Percentiles rank a stretch among this genome's conserved stretches.
phyloP scores from a whole-genome alignment of 2,888 invertebrate genomes.

The Volucella bombylans region DNA sequence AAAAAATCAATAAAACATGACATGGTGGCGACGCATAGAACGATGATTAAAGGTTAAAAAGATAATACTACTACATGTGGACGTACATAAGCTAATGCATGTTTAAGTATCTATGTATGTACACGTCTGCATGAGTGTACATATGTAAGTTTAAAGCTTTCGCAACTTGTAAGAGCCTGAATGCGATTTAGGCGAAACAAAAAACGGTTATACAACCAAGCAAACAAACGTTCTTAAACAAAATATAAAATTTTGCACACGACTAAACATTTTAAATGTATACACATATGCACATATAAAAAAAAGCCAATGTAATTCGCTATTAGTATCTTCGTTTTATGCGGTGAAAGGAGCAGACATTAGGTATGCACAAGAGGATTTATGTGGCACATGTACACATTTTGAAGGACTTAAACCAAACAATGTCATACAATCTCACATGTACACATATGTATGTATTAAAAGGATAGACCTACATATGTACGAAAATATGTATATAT shows the following conservation, averaged over 20 bases:
- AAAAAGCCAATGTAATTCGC: conserved; percentile 40
- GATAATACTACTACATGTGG: background rate
- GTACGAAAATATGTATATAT: conserved; percentile 3
- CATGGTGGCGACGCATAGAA: conserved; percentile 39
- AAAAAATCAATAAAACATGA: conserved; percentile 60
- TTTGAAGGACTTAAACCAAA: conserved; percentile 52
- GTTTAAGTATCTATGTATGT: too few species aligned
- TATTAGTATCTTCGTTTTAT: conserved; percentile 10
- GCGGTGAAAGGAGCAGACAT: conserved; percentile 19
- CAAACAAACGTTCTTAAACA: conserved; percentile 24
- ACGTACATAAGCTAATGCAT: too few species aligned
- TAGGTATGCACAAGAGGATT: conserved; percentile 61
- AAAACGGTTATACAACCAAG: background rate
- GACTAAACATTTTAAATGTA: background rate
- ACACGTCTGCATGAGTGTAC: too few species aligned
- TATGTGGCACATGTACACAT: conserved; percentile 60
- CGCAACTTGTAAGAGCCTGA: conserved; percentile 3
- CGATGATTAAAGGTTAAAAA: conserved; percentile 48
- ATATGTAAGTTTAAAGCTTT: background rate
- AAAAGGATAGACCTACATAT: too few species aligned
- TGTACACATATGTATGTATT: background rate
- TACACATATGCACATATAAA: background rate
- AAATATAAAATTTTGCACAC: conserved; percentile 36
- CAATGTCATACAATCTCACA: background rate
- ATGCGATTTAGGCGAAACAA: conserved; percentile 32